Base-by-base conservation (phyloP, 2,888 invertebrate genomes). In the Nomada ferruginata region DNA sequence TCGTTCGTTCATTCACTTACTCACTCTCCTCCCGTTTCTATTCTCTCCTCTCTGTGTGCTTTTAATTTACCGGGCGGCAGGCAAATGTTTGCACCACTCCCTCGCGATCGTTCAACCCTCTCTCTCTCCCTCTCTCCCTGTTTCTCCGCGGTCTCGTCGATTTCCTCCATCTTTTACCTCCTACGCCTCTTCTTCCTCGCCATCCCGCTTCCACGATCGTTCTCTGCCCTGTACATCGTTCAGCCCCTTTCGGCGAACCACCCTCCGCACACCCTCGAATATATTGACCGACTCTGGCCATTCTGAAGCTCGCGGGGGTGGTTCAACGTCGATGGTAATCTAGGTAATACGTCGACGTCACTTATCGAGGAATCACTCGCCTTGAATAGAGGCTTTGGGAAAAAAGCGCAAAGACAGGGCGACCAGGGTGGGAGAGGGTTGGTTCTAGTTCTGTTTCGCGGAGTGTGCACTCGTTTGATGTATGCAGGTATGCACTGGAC, bases 11-110 rank as follows among this genome's bases (percentile, higher is more conserved):
- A 86, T 89, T 89, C 89, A 89, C 87, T 87, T 87, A 85, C 84
- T 88, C 87, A 64, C 85, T 87, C 84, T 89, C 87, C 89, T 90
- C 90, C 89, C 88, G 85, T 88, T 91, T 89, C 89, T 86, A 89
- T 90, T 90, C 90, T 89, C 91, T 89, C 86, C 90, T 90, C 89
- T 90, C 92, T 93, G 93, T 93, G 91, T 93, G 93, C 93, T 93
- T 93, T 93, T 93, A 93, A 93, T 93, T 93, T 93, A 93, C 92
- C 93, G 91, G 93, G 93, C 92, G 93, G 93, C 93, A 92, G 93
- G 93, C 93, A 93, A 93, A 93, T 93, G 93, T 93, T 93, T 93
- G 93, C 93, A 92, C 92, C 93, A 92, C 92, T 92, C 92, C 92
- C 93, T 89, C 90, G 89, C 92, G 92, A 92, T 92, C 92, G 91